Conservation (phyloP, 2,888 invertebrate species). For the Sphaerophoria taeniata region DNA sequence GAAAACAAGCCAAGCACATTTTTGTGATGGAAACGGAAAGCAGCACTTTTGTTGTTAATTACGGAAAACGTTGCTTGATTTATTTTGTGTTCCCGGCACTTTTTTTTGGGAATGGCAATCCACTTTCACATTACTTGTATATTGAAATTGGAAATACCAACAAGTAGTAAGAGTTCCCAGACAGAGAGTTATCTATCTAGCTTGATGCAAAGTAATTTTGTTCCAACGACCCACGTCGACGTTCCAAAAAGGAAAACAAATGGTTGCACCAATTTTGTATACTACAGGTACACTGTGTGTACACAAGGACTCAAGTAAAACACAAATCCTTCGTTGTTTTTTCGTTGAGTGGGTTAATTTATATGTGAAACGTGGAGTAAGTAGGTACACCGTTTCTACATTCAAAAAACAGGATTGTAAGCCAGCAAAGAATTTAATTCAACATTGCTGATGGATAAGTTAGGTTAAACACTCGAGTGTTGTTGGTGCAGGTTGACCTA, state of each 20-base stretch:
- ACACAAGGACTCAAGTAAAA: slow-evolving; percentile 6
- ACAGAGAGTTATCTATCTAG: neutral
- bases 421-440: too few species aligned
- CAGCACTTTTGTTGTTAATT: slow-evolving; percentile 53
- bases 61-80: slow-evolving; percentile 55
- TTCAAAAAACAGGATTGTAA: too few species aligned
- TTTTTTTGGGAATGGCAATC: slow-evolving; percentile 1
- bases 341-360: neutral
- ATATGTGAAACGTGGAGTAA: slow-evolving; percentile 8
- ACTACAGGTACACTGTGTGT: slow-evolving; percentile 41
- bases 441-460: too few species aligned
- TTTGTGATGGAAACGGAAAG: slow-evolving; percentile 32
- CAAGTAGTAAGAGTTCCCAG: neutral
- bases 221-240: neutral
- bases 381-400: too few species aligned
- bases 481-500: too few species aligned
- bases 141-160: slow-evolving; percentile 27
- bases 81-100: slow-evolving; percentile 22
- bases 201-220: slow-evolving; percentile 4
- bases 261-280: slow-evolving; percentile 39
- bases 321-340: slow-evolving; percentile 9
- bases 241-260: slow-evolving; percentile 3
- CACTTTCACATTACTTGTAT: slow-evolving; percentile 18
- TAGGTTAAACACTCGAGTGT: too few species aligned
- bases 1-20: slow-evolving; percentile 33